A percentile compares a stretch with the other conserved stretches of the same genome.
These are phyloP conservation scores for Potamilus streckersoni DNA, from an alignment of 1,140 invertebrate genomes.

Conservation along the genomic window DNA sequence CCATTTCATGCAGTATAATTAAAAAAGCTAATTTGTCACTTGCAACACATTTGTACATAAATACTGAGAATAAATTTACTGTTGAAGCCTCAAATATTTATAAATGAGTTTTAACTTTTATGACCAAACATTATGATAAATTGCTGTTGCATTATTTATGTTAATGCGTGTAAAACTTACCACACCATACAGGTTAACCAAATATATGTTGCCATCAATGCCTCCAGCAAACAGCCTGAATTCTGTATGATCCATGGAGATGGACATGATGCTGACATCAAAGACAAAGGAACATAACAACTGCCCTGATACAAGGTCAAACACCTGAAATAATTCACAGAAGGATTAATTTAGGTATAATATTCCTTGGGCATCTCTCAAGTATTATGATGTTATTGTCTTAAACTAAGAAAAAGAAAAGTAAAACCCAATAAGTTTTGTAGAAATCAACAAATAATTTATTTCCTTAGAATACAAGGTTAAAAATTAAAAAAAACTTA, in stretches of 20 bases:
- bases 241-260: conserved; percentile 80
- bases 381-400: not conserved
- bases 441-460: too few relatives aligned
- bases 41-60: too few relatives aligned
- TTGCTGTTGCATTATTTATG: too few relatives aligned
- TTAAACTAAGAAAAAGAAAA: not conserved
- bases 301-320: conserved; percentile 77
- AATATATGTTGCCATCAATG: conserved; percentile 77
- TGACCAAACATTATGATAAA: too few relatives aligned
- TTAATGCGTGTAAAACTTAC: conserved; percentile 22
- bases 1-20: too few relatives aligned
- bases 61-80: too few relatives aligned
- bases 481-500: too few relatives aligned
- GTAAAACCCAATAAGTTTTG: too few relatives aligned
- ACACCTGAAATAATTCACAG: conserved; percentile 64
- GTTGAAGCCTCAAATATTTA: too few relatives aligned
- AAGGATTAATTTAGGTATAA: not conserved
- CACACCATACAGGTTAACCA: conserved; percentile 75
- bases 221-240: conserved; percentile 80
- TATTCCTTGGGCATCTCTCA: not conserved
- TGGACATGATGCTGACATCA: conserved; percentile 76
- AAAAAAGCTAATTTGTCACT: too few relatives aligned
- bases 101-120: too few relatives aligned
- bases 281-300: conserved; percentile 81
- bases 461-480: too few relatives aligned